Percentiles rank a stretch among this genome's conserved stretches.
Conservation (phyloP, 1,140 invertebrate species). For the Drosophila sulfurigaster region DNA sequence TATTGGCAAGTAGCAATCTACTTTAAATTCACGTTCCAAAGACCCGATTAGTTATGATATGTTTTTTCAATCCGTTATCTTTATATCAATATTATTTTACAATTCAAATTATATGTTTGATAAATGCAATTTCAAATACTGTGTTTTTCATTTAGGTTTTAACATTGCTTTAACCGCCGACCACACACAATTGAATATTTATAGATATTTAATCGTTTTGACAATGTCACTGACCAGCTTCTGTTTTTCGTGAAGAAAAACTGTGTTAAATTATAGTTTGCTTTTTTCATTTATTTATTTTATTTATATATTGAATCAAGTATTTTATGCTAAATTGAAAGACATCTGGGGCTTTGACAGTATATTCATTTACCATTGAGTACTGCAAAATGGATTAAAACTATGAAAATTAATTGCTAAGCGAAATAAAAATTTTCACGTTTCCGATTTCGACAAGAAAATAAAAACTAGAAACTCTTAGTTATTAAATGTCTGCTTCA, state of each 20-base stretch:
- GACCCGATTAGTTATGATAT: conserved; percentile 17
- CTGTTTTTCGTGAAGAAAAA: conserved; percentile 13
- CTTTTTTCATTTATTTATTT: conserved; percentile 2
- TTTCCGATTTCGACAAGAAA: too few relatives aligned
- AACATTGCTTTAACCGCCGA: conserved; percentile 6
- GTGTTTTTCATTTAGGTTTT: conserved; percentile 14
- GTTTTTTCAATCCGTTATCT: conserved; percentile 69
- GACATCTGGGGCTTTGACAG: too few relatives aligned
- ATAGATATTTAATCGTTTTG: conserved; percentile 7
- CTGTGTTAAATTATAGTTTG: conserved; percentile 32
- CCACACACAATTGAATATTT: neutral
- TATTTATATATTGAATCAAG: neutral
- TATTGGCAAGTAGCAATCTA: conserved; percentile 5
- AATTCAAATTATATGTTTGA: conserved; percentile 70
- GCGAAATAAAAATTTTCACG: conserved; percentile 7
- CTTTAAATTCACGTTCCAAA: neutral
- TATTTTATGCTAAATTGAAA: too few relatives aligned
- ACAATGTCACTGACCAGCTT: conserved; percentile 40
- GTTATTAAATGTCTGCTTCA: too few relatives aligned
- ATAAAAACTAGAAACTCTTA: too few relatives aligned
- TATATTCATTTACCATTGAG: too few relatives aligned
- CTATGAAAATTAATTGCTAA: neutral
- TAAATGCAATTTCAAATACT: conserved; percentile 3
- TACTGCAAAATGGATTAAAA: too few relatives aligned
- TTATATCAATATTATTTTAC: conserved; percentile 76